Evolutionary conservation across 2,888 invertebrate genomes (phyloP).

Genomic region (Pilophorus perplexus): DNA sequence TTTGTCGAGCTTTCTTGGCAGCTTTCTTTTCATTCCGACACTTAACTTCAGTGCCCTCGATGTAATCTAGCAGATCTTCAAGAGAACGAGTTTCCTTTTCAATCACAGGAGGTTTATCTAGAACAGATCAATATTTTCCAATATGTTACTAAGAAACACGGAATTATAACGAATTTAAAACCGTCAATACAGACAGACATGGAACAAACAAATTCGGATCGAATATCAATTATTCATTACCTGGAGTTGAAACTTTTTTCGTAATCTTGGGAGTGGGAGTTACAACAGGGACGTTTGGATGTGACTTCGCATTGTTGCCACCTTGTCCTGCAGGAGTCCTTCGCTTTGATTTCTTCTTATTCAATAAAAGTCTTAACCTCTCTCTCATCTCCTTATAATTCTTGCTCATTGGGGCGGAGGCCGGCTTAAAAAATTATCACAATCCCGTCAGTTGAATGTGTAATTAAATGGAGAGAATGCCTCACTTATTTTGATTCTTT

Average conservation of each 20-base stretch:
- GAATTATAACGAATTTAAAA: too few species aligned
- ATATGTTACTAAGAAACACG: too few species aligned
- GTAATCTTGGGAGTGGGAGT: slow-evolving; percentile 11
- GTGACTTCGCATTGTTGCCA: not conserved
- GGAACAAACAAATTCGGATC: too few species aligned
- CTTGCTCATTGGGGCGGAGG: slow-evolving; percentile 67
- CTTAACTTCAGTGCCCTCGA: slow-evolving; percentile 63
- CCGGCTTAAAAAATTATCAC: slow-evolving; percentile 65
- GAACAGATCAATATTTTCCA: too few species aligned
- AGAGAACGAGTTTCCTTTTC: slow-evolving; percentile 55
- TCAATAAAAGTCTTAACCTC: slow-evolving; percentile 64
- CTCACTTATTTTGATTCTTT: too few species aligned
- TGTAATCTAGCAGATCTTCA: slow-evolving; percentile 68
- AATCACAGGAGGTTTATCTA: too few species aligned
- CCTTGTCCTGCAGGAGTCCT: not conserved
- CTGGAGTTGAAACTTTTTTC: not conserved
- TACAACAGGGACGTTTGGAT: too few species aligned
- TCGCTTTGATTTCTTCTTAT: slow-evolving; percentile 63
- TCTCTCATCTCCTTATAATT: slow-evolving; percentile 74
- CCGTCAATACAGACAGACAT: too few species aligned
- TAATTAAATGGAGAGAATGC: too few species aligned
- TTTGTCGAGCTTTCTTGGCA: slow-evolving; percentile 80
- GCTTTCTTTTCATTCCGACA: slow-evolving; percentile 69
- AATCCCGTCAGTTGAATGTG: too few species aligned
- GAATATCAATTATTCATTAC: too few species aligned